Conservation (phyloP, 2,113 vertebrate genomes). For the Hyaena hyaena region DNA sequence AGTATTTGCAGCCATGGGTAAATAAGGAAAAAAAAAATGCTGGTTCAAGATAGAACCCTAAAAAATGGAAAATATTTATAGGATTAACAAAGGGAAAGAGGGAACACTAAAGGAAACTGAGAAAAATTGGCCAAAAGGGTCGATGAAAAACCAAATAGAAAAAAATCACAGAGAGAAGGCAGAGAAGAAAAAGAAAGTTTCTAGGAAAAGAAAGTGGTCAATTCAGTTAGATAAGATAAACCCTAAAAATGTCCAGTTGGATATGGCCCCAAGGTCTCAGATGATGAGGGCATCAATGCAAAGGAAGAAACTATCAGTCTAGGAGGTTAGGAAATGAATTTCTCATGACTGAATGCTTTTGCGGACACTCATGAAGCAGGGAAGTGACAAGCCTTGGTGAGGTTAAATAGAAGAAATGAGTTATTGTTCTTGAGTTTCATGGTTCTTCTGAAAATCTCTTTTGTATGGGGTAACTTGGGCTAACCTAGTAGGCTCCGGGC, state of each 20-base stretch:
- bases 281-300: neutral
- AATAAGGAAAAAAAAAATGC: neutral
- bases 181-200: neutral
- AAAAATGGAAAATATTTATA: neutral
- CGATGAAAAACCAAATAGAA: neutral
- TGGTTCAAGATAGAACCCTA: neutral
- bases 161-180: neutral
- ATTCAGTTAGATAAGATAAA: neutral
- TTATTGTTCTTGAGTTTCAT: neutral
- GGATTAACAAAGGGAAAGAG: neutral
- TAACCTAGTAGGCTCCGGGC: neutral
- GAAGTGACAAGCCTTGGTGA: neutral
- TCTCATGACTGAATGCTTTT: neutral
- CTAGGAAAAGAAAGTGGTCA: neutral
- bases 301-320: neutral
- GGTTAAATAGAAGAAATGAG: neutral
- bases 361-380: too few species aligned
- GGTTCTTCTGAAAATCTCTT: neutral
- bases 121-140: neutral
- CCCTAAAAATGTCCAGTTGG: neutral
- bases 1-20: neutral
- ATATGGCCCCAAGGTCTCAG: neutral
- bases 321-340: neutral
- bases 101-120: neutral
- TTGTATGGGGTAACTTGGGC: neutral